Percentiles rank a stretch among this genome's conserved stretches.
Evolutionary conservation across 2,888 invertebrate genomes (phyloP).

Genomic region (Andrena dorsata): DNA sequence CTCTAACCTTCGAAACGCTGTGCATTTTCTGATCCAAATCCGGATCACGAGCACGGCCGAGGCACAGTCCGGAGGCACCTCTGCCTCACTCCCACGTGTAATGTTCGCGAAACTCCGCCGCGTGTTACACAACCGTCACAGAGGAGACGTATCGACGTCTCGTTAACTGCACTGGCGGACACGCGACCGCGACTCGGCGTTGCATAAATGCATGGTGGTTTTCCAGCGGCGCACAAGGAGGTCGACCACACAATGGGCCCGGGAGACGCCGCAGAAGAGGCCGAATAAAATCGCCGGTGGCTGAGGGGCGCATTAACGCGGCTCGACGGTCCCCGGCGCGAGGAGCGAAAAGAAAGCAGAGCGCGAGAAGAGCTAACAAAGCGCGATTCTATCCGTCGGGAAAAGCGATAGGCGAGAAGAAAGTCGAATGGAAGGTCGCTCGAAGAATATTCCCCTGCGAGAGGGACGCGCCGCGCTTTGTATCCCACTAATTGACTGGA

Average conservation of each 20-base stretch:
- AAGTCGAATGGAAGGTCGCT: slow-evolving; percentile 27
- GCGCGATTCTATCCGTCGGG: not conserved
- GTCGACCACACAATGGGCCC: slow-evolving; percentile 55
- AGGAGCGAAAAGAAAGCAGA: slow-evolving; percentile 33
- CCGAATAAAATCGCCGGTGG: slow-evolving; percentile 24
- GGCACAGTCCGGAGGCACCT: too few relatives aligned
- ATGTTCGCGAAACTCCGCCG: too few relatives aligned
- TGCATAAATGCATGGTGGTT: slow-evolving; percentile 39
- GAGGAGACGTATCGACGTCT: not conserved
- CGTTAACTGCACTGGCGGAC: not conserved
- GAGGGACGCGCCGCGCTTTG: not conserved
- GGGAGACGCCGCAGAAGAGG: slow-evolving; percentile 19
- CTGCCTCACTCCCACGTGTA: too few relatives aligned
- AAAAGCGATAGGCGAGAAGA: slow-evolving; percentile 30
- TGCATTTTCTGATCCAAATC: too few relatives aligned
- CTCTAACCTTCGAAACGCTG: too few relatives aligned
- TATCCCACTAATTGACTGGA: not conserved
- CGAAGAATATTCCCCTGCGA: too few relatives aligned
- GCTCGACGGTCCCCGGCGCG: slow-evolving; percentile 15
- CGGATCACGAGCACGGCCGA: too few relatives aligned
- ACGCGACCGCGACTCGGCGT: not conserved
- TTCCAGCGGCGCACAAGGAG: slow-evolving; percentile 70
- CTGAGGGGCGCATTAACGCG: slow-evolving; percentile 18
- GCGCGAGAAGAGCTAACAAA: slow-evolving; percentile 39
- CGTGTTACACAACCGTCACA: too few relatives aligned